Evolutionary conservation across 2,888 invertebrate genomes (phyloP).

Genomic region (Melikaiella ostensackeni): DNA sequence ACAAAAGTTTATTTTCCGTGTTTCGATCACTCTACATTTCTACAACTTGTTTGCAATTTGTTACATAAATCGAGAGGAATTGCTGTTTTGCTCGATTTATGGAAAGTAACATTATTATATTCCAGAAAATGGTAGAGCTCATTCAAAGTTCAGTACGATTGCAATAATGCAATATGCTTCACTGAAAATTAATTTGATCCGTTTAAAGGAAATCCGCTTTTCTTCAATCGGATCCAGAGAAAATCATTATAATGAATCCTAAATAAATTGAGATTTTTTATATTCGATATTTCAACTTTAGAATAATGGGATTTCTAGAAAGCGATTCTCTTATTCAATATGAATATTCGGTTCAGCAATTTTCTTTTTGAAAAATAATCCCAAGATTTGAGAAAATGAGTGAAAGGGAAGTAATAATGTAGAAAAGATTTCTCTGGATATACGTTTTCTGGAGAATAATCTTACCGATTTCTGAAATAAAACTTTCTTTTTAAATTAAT

Average conservation of each 20-base stretch:
- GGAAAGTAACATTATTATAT: neutral
- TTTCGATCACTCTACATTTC: neutral
- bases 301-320: slow-evolving; percentile 5
- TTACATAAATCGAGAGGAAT: neutral
- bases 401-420: neutral
- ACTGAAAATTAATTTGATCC: neutral
- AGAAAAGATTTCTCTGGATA: neutral
- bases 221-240: neutral
- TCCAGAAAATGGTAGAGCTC: neutral
- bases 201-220: neutral
- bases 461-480: neutral
- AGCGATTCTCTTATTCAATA: neutral
- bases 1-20: neutral
- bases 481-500: neutral
- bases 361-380: neutral
- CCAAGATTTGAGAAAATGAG: neutral
- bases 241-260: neutral
- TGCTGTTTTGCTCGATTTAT: neutral
- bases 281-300: slow-evolving; percentile 7
- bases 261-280: slow-evolving; percentile 2
- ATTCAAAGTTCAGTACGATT: neutral
- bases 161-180: neutral
- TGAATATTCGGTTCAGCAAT: neutral
- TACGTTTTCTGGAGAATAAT: neutral
- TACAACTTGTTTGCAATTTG: neutral